Evolutionary conservation across 2,888 invertebrate species (phyloP), one percentile per base, ranked within the genome.

Genomic region (Drosophila testacea): DNA sequence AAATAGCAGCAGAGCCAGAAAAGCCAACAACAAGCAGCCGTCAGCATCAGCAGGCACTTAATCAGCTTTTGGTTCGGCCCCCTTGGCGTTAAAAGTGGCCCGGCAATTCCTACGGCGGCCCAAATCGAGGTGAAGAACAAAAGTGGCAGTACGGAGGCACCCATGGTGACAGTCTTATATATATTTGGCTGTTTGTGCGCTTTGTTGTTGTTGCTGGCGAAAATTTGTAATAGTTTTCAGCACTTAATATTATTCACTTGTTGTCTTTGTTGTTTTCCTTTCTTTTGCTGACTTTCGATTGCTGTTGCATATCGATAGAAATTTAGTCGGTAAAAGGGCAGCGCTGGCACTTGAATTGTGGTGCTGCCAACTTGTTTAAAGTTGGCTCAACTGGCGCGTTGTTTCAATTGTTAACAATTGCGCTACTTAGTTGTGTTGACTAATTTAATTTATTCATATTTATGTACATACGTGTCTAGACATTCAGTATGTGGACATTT

Each of bases 1-100:
- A 98, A 95, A 91, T 97, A 98, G 81, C 97, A 97, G 90, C 97
- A 97, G 81, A 98, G 93, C 98, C 97, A 98, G 93, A 98, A 97
- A 68, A 98, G 93, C 97, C 97, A 98, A 92, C 97, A 97, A 38
- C 96, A 96, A 55, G 95, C 96, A 41, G 96, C 97, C 56, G 97
- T 97, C 90, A 97, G 91, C 93, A 97, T 96, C 79, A 98, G 93
- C 77, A 97, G 94, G 74, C 96, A 95, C 92, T 97, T 97, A 80
- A 97, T 95, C 63, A 98, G 97, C 97, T 97, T 97, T 93, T 96
- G 95, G 92, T 98, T 97, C 9, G 97, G 97, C 60, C 97, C 97
- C 93, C 97, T 97, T 27, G 98, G 98, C 32, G 97, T 96, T 81
- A 98, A 95, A 91, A 98, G 95, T 5, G 98, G 98, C 79, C 97